phyloP scores from a whole-genome alignment of 2,888 invertebrate genomes.

The Sisyra terminalis region DNA sequence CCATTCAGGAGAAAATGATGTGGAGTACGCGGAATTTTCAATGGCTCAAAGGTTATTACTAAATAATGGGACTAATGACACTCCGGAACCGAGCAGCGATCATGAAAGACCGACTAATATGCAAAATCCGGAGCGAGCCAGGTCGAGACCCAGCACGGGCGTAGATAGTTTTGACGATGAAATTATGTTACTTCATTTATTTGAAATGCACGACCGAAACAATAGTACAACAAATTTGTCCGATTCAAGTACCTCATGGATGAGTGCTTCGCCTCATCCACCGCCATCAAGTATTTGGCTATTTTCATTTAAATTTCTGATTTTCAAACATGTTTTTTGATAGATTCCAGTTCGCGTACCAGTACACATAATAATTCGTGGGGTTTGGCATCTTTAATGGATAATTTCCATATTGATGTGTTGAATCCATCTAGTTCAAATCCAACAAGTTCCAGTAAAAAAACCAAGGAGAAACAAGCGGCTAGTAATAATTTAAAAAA shows the following conservation, averaged over 20 bases:
- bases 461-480: too few relatives aligned
- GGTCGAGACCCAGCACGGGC: neutral
- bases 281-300: neutral
- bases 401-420: too few relatives aligned
- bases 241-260: slow-evolving; percentile 5
- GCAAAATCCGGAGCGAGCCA: neutral
- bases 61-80: slow-evolving; percentile 15
- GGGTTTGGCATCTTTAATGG: neutral
- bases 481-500: too few relatives aligned
- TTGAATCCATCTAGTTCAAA: too few relatives aligned
- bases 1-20: slow-evolving; percentile 47
- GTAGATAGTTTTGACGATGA: slow-evolving; percentile 29
- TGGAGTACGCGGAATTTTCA: slow-evolving; percentile 42
- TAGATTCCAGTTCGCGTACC: neutral
- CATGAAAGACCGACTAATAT: neutral
- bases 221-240: slow-evolving; percentile 11
- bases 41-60: slow-evolving; percentile 28
- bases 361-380: neutral
- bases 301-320: neutral
- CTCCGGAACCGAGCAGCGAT: slow-evolving; percentile 10
- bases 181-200: slow-evolving; percentile 38
- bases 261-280: slow-evolving; percentile 1
- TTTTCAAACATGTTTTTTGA: neutral
- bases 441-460: too few relatives aligned
- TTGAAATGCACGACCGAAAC: slow-evolving; percentile 30